Evolutionary conservation across 1,140 invertebrate genomes (phyloP), one percentile per base, ranked within the genome.

Genomic region (Pogonomyrmex barbatus): DNA sequence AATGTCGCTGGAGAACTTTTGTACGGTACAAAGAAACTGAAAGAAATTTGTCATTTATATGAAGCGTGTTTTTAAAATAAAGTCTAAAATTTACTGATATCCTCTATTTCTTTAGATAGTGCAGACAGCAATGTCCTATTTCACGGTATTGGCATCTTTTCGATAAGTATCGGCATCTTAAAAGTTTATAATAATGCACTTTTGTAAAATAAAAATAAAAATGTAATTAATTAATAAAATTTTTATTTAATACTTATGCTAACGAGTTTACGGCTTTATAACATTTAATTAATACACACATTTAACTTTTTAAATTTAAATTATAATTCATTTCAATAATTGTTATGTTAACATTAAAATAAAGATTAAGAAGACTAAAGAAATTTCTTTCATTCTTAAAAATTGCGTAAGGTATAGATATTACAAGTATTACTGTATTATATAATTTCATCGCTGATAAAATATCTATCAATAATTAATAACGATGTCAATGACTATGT

Each of bases 1-100:
- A 76, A 81, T 91, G 24, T 87, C 88, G 60, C 39, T 88, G 63
- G 10, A 89, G 65, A 89, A 87, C 75, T 89, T 91, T 56, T 76
- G 83, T 33, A 47, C 89, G 42, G 87, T 90, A 89, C 79, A 78
- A 77, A 52, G 42, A n/a, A 12, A 45, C 17, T 10, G 3, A 47
- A 3, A 10, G 24, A 24, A 24, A 24, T 30, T 67, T 45, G 4
- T 67, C 9, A 10, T 62, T 62, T 67, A 24, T 45, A 45, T 4
- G 9, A 1, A 58, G 24, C 9, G 8, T 1, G 17, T 17, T 67
- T 42, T 67, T 24, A 10, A 67, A 67, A 36, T 65, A 45, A 45
- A 24, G 47, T 67, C 47, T n/a, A 42, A 67, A 17, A 2, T 17
- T 2, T 8, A 4, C 24, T 67, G 9, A 42, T n/a, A 24, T 9